A percentile compares a stretch with the other conserved stretches of the same genome.
Conservation (phyloP, 1,140 invertebrate genomes). For the Drosophila miranda region DNA sequence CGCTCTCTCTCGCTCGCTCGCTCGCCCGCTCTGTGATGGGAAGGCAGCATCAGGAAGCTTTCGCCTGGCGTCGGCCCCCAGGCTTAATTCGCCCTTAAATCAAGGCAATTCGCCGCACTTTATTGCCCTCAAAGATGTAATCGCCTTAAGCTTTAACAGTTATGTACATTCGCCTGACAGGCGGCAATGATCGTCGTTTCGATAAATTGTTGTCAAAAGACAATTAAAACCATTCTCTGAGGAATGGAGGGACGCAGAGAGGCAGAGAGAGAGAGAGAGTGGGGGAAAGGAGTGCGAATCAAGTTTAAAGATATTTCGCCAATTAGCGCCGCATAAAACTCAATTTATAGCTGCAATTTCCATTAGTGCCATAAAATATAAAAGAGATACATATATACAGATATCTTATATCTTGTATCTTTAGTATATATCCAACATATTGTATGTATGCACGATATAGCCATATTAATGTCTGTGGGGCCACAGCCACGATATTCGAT, state of each 20-base stretch:
- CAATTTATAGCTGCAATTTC: constrained; percentile 56
- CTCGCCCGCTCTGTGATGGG: background rate
- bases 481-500: constrained; percentile 26
- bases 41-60: constrained; percentile 21
- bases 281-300: constrained; percentile 4
- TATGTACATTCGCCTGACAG: constrained; percentile 34
- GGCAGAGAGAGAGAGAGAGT: background rate
- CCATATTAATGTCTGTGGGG: background rate
- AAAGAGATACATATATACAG: constrained; percentile 7
- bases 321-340: constrained; percentile 53
- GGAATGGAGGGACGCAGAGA: background rate
- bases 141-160: constrained; percentile 25
- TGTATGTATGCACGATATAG: background rate
- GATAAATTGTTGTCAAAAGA: constrained; percentile 32
- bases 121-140: constrained; percentile 16
- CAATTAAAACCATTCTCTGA: constrained; percentile 4
- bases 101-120: constrained; percentile 25
- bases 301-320: constrained; percentile 49
- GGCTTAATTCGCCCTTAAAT: constrained; percentile 44
- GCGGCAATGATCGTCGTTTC: constrained; percentile 22
- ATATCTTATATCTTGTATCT: background rate
- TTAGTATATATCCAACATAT: constrained; percentile 7
- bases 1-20: background rate
- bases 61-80: background rate
- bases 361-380: constrained; percentile 20